Evolutionary conservation across 1,140 invertebrate genomes (phyloP), one percentile per base, ranked within the genome.

Genomic region (Lanistes nyassanus): DNA sequence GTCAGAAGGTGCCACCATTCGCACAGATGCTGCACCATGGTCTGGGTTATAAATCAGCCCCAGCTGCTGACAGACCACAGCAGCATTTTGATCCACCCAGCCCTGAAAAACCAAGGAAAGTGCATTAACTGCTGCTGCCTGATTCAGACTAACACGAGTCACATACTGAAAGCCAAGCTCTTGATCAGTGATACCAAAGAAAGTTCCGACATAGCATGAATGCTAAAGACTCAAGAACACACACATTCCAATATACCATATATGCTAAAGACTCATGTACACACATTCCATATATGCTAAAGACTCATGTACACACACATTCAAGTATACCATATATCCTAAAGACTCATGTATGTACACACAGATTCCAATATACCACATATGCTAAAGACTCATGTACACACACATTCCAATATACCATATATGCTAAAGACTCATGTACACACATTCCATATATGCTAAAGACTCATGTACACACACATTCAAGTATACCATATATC

Each of bases 1-100:
- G 16, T 80, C 77, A 21, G 80, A 71, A 26, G 74, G 65, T 1
- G 80, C 76, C 9, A 78, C 76, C 36, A 80, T 78, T 37, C 80
- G 83, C 26, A 74, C 70, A 76, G 85, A 78, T 23, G 89, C 89
- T 95, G 93, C 92, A 95, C 97, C 99, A 89, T 98, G 96, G 73
- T 95, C 92, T 2, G 96, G 96, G 89, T 99, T 97, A 9, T 98
- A 91, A 0, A 95, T 95, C 66, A 97, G 91, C 0, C 98, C 98
- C 74, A 99, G 88, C 89, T 99, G 97, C 90, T 98, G 95, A 86
- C 98, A 99, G 0, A 96, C 97, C 31, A 99, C 88, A 0, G 96
- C 94, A 3, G 98, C 97, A 82, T 97, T 94, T 62, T 93, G 91
- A n/a, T 96, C 94, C 64, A 93, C 97, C 97, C 98, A 99, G 37